Evolutionary conservation across 1,140 invertebrate genomes (phyloP).

Genomic region (Zaprionus capensis): DNA sequence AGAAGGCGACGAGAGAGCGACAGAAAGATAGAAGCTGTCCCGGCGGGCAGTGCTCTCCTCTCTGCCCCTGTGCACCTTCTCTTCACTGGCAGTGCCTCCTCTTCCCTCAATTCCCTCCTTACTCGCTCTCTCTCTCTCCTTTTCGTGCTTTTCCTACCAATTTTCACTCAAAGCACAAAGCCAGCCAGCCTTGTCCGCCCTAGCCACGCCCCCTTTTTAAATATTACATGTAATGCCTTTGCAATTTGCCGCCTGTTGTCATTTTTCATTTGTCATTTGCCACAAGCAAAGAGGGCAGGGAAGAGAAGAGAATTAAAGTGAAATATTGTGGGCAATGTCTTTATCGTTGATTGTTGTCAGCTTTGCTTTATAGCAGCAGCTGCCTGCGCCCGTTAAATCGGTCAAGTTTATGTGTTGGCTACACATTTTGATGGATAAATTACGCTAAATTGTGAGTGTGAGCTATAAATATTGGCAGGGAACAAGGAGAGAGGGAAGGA

Average conservation of each 20-base stretch:
- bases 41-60: background rate
- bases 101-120: background rate
- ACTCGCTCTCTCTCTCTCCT: background rate
- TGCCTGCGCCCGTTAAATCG: conserved; percentile 25
- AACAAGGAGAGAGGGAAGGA: background rate
- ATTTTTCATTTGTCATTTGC: conserved; percentile 71
- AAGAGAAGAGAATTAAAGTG: conserved; percentile 65
- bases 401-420: conserved; percentile 9
- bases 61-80: too few species aligned
- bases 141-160: background rate
- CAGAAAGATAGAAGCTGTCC: background rate
- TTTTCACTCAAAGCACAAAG: conserved; percentile 3
- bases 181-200: background rate
- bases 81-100: too few species aligned
- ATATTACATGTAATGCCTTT: conserved; percentile 77
- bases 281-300: background rate
- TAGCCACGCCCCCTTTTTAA: conserved; percentile 29
- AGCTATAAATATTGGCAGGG: conserved; percentile 12
- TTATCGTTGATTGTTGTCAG: conserved; percentile 14
- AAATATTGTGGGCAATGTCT: conserved; percentile 59
- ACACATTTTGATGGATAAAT: conserved; percentile 10
- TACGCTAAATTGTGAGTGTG: conserved; percentile 1
- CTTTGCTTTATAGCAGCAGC: conserved; percentile 32
- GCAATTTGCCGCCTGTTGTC: conserved; percentile 69
- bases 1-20: conserved; percentile 8